Base-by-base conservation (phyloP, 1,140 invertebrate genomes). In the Drosophila takahashii region DNA sequence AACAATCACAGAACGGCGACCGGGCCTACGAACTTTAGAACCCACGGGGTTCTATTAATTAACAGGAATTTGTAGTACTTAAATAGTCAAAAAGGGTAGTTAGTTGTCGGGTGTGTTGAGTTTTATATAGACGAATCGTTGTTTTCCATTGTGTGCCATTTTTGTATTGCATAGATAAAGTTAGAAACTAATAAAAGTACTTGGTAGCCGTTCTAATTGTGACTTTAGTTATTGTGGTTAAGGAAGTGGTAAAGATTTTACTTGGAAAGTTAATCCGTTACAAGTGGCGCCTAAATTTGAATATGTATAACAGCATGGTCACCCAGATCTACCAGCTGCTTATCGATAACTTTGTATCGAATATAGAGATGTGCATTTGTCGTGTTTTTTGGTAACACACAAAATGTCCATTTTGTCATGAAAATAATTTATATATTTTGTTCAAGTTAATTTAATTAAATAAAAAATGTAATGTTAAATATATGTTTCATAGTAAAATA, bases 1-100 rank as follows among this genome's bases (percentile, higher is more conserved):
- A 95, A 91, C 90, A 91, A 90, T 91, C 90, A 91, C 80, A 91
- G 89, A 81, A 75, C 73, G 84, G 84, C 80, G 80, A 89, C 84
- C 85, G 85, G 39, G 84, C 84, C 76, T 87, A 87, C 62, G 83
- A 87, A 81, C 71, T 87, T 53, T 85, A 85, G 73, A 64, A 73
- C 45, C 37, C 7, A 39, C 26, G 41, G 44, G 11, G 22, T 37
- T 48, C 37, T 10, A 18, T 16, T 37, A 57, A 50, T 71, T 62
- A 74, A 48, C 34, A 50, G 45, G 62, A 52, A 50, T 50, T 61
- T 59, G 7, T 3, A 57, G 13, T 42, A 48, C 26, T 32, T 3
- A 50, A 34, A 4, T 41, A 42, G 3, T 16, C 54, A n/a, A n/a
- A n/a, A n/a, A n/a, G n/a, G n/a, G n/a, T n/a, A n/a, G n/a, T n/a